A percentile compares a stretch with the other conserved stretches of the same genome.
Evolutionary conservation across 1,140 invertebrate species (phyloP).

Genomic region (Mesaphorura yosii): DNA sequence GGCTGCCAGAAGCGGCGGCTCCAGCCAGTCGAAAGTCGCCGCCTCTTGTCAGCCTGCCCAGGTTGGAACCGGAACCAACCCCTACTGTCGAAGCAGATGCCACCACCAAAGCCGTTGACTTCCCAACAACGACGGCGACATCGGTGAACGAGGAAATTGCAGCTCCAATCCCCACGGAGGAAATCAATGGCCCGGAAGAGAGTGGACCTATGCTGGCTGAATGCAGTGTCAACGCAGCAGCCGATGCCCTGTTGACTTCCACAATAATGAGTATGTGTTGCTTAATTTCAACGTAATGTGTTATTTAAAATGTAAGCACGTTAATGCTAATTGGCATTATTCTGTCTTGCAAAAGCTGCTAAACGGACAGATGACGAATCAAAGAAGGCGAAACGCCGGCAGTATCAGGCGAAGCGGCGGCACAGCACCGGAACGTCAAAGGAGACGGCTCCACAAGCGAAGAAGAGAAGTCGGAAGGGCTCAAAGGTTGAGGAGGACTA

Average conservation of each 20-base stretch:
- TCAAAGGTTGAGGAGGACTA: slow-evolving; percentile 82
- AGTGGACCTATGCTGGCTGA: neutral
- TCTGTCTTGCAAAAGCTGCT: neutral
- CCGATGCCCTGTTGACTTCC: neutral
- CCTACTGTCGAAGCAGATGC: slow-evolving; percentile 2
- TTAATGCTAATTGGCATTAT: neutral
- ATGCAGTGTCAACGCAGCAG: neutral
- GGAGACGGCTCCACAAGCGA: slow-evolving; percentile 62
- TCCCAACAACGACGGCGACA: neutral
- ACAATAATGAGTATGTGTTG: neutral
- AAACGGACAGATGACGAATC: slow-evolving; percentile 41
- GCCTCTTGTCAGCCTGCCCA: slow-evolving; percentile 17
- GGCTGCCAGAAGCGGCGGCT: slow-evolving; percentile 26
- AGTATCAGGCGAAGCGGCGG: slow-evolving; percentile 69
- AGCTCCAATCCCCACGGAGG: too few species aligned
- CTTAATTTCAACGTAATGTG: too few species aligned
- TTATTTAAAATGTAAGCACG: neutral
- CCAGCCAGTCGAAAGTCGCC: slow-evolving; percentile 12
- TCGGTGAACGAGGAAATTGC: neutral
- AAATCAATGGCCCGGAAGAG: neutral
- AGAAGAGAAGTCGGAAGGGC: slow-evolving; percentile 35
- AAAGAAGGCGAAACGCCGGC: slow-evolving; percentile 64
- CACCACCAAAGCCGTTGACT: neutral
- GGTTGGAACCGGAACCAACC: neutral
- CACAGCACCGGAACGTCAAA: slow-evolving; percentile 57